These are phyloP conservation scores for Macrotrachela quadricornifera DNA, from an alignment of 1,140 invertebrate genomes.

Conservation along the genomic window DNA sequence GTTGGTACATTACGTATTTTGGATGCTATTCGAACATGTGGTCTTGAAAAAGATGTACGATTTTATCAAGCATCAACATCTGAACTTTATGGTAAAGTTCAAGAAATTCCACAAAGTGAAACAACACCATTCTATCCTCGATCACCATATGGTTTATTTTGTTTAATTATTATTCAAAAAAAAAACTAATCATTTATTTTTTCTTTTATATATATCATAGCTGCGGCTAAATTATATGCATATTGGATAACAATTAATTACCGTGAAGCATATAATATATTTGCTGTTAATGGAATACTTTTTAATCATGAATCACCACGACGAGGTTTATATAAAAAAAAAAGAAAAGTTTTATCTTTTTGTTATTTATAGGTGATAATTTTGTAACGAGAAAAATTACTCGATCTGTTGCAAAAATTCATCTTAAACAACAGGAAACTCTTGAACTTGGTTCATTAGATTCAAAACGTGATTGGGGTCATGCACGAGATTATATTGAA, in stretches of 20 bases:
- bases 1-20: slow-evolving; percentile 80
- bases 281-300: slow-evolving; percentile 88
- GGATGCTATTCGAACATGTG: slow-evolving; percentile 81
- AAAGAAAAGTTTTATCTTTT: neutral
- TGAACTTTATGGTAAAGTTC: slow-evolving; percentile 90
- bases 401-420: slow-evolving; percentile 82
- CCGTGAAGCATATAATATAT: slow-evolving; percentile 89
- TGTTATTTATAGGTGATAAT: slow-evolving; percentile 46
- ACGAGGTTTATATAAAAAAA: slow-evolving; percentile 38
- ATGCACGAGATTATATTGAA: slow-evolving; percentile 95
- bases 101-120: slow-evolving; percentile 85
- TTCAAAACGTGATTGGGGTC: slow-evolving; percentile 91
- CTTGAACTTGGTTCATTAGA: slow-evolving; percentile 87
- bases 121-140: slow-evolving; percentile 94
- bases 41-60: slow-evolving; percentile 43
- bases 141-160: slow-evolving; percentile 77
- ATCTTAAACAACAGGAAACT: slow-evolving; percentile 56
- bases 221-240: slow-evolving; percentile 88
- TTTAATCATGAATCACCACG: slow-evolving; percentile 98
- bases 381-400: slow-evolving; percentile 98
- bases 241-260: slow-evolving; percentile 98
- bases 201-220: slow-evolving; percentile 34
- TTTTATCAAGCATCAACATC: slow-evolving; percentile 73
- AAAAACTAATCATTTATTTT: too few species aligned
- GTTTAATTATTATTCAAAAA: too few species aligned